Base-by-base conservation (phyloP, 2,113 vertebrate species). In the Muntiacus muntjak region DNA sequence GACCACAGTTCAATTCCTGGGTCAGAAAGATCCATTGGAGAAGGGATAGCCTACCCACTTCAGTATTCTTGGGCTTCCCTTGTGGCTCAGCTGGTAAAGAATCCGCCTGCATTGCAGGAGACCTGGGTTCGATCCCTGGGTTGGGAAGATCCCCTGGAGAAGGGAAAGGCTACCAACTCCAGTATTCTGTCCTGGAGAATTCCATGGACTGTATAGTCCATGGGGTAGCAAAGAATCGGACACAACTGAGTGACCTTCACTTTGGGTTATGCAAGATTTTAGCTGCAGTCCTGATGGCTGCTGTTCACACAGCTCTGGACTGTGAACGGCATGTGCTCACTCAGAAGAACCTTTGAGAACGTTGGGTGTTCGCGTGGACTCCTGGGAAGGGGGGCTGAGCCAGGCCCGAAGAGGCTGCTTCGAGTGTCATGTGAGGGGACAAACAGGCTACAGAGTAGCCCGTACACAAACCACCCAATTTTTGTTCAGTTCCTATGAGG, bases 381-480 rank as follows among this genome's bases (percentile, higher is more conserved):
- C 67, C 15, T 13, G 28, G 60, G 17, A 25, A 74, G 0, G 14
- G 36, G 8, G 15, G 67, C 57, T 4, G 58, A 82, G 30, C 19
- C 67, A 54, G 78, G 15, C 52, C 25, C 1, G 1, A 6, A 14
- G 36, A 5, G 5, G 9, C 28, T 26, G 17, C 52, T 8, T 54
- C 5, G 1, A 25, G 43, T 2, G 3, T 55, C 40, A 43, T 10
- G 15, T 30, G 28, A 64, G 43, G 76, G 50, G 47, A 71, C 13
- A 50, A 17, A 19, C 7, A 43, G 57, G 81, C 6, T 25, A 45
- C 60, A 52, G 33, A 36, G 87, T 5, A 36, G 25, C 33, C 3
- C 0, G 0, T 36, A 47, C 10, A 91, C 16, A 92, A 36, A 9
- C 9, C 12, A n/a, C 3, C 2, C 8, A 9, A 5, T 6, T 79